These are phyloP conservation scores for Achlya flavicornis DNA, from an alignment of 2,888 invertebrate genomes.

Conservation along the genomic window DNA sequence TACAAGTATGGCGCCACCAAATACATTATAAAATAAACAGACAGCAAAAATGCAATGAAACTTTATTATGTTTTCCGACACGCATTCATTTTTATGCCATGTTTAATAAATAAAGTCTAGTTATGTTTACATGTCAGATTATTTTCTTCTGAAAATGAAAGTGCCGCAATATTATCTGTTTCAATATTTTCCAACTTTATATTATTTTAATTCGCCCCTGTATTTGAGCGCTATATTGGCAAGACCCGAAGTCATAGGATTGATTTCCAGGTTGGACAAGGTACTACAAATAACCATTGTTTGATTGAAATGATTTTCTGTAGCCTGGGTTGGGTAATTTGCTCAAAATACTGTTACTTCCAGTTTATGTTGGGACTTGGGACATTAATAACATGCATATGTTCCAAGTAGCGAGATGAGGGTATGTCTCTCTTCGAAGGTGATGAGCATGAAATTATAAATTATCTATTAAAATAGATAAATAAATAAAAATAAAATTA, in stretches of 20 bases:
- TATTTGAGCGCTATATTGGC: no score
- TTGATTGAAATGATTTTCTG: no score
- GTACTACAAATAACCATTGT: no score
- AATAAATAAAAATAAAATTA: no score
- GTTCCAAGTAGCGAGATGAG: neutral
- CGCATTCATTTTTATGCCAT: neutral
- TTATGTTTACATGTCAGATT: neutral
- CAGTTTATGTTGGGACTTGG: no score
- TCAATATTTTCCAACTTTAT: no score
- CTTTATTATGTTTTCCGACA: neutral
- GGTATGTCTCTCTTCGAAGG: neutral
- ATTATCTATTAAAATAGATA: no score
- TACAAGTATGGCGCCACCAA: neutral
- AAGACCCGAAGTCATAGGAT: no score
- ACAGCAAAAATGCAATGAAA: constrained; percentile 2
- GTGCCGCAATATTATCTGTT: neutral
- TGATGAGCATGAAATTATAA: neutral
- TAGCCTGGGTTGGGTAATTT: no score
- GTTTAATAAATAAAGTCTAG: neutral
- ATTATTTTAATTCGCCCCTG: neutral
- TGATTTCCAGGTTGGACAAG: no score
- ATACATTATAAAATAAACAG: neutral
- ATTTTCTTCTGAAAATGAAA: neutral
- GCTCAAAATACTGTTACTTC: no score
- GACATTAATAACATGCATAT: no score